Percentiles rank a stretch among this genome's conserved stretches.
Evolutionary conservation across 64 coral and sea anemone species (phyloP).

Genomic region (Stichodactyla mertensii): DNA sequence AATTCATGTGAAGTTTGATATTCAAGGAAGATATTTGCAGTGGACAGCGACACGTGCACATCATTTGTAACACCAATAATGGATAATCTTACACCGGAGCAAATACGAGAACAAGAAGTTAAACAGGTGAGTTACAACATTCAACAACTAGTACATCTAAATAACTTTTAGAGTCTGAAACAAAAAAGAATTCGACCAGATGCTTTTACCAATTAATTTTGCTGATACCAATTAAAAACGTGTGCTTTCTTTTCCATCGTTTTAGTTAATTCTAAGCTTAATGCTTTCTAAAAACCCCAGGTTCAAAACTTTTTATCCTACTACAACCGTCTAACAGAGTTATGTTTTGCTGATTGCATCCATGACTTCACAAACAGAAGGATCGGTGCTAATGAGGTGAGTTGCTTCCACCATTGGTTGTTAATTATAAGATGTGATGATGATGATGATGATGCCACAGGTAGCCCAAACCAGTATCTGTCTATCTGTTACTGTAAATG

Average conservation of each 20-base stretch:
- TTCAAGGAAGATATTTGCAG: background rate
- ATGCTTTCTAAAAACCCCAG: constrained; percentile 31
- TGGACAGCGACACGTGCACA: background rate
- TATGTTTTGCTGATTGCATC: constrained; percentile 91
- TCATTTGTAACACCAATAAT: background rate
- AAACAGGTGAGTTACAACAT: constrained; percentile 4
- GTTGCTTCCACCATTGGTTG: background rate
- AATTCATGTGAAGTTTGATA: background rate
- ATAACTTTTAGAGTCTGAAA: background rate
- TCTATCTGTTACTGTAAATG: too few species aligned
- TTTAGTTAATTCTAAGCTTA: too few species aligned
- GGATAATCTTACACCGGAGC: constrained; percentile 18
- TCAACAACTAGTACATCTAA: too few species aligned
- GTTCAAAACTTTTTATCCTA: constrained; percentile 87
- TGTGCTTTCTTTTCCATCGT: too few species aligned
- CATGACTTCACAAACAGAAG: constrained; percentile 97
- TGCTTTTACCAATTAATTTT: too few species aligned
- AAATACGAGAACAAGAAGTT: constrained; percentile 24
- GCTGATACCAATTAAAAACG: background rate
- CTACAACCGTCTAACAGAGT: constrained; percentile 88
- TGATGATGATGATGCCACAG: too few species aligned
- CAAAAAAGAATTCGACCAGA: background rate
- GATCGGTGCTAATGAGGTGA: constrained; percentile 83
- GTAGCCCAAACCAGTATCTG: too few species aligned
- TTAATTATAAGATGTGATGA: too few species aligned